Percentiles rank a stretch among this genome's conserved stretches.
These are phyloP conservation scores for Eustalomyia histrio DNA, from an alignment of 2,888 invertebrate species.

Conservation along the genomic window DNA sequence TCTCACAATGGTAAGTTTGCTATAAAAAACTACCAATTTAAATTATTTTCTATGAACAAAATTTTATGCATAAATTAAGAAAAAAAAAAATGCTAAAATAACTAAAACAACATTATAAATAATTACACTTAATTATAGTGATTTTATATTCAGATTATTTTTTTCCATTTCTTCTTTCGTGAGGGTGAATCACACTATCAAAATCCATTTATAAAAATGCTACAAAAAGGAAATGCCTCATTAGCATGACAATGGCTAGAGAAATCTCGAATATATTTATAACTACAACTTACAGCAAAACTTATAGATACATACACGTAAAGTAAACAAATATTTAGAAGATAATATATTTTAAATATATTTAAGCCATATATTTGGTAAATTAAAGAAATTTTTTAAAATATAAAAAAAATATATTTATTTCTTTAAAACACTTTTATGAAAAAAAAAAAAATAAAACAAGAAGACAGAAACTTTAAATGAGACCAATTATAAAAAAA, in stretches of 20 bases:
- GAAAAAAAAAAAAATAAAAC: constrained; percentile 38
- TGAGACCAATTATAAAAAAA: constrained; percentile 49
- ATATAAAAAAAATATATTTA: constrained; percentile 35
- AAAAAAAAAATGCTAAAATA: constrained; percentile 31
- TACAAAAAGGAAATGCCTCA: constrained; percentile 63
- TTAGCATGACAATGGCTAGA: constrained; percentile 64
- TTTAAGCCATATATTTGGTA: neutral
- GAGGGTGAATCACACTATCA: constrained; percentile 59
- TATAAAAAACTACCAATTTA: neutral
- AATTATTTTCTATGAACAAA: neutral
- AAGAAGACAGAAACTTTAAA: constrained; percentile 16
- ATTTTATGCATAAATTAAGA: constrained; percentile 51
- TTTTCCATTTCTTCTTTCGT: constrained; percentile 21
- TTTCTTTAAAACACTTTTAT: constrained; percentile 8
- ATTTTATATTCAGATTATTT: constrained; percentile 62
- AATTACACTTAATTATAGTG: constrained; percentile 68
- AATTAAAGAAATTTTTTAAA: neutral
- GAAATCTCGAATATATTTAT: constrained; percentile 16
- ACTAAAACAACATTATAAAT: constrained; percentile 44
- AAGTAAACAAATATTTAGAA: neutral
- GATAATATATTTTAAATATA: neutral
- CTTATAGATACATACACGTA: constrained; percentile 15
- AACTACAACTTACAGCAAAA: neutral
- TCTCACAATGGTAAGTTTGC: too few species aligned
- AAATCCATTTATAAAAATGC: constrained; percentile 38